phyloP scores from a whole-genome alignment of 2,113 vertebrate genomes.

The Triplophysa siluroides region DNA sequence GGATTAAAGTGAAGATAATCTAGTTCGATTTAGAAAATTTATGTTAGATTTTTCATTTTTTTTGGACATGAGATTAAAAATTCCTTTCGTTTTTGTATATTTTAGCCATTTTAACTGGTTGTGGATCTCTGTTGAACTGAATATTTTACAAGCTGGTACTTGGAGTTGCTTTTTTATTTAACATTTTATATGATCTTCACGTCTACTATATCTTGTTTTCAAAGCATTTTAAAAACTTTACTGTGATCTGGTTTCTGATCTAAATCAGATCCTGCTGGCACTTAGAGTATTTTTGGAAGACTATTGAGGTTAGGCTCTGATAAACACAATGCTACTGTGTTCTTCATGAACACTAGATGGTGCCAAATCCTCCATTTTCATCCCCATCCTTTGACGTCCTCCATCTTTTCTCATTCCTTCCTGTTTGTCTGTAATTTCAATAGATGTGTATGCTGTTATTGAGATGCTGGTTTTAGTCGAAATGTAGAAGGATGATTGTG shows the following conservation, averaged over 20 bases:
- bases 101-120: background rate
- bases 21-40: no score
- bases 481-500: background rate
- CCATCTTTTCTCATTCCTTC: conserved; percentile 31
- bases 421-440: background rate
- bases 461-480: background rate
- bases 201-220: background rate
- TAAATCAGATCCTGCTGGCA: background rate
- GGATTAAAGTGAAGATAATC: background rate
- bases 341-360: conserved; percentile 68
- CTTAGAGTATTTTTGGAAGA: conserved; percentile 1
- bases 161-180: conserved; percentile 21
- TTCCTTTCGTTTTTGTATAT: background rate
- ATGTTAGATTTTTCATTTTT: background rate
- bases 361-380: conserved; percentile 54
- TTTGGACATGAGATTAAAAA: background rate
- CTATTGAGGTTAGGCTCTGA: conserved; percentile 8
- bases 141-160: conserved; percentile 10
- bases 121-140: background rate
- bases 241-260: background rate
- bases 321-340: conserved; percentile 5
- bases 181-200: background rate
- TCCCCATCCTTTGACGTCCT: conserved; percentile 17
- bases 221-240: background rate
- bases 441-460: background rate